Base-by-base conservation (phyloP, 2,113 vertebrate species). In the Thalassoma bifasciatum region DNA sequence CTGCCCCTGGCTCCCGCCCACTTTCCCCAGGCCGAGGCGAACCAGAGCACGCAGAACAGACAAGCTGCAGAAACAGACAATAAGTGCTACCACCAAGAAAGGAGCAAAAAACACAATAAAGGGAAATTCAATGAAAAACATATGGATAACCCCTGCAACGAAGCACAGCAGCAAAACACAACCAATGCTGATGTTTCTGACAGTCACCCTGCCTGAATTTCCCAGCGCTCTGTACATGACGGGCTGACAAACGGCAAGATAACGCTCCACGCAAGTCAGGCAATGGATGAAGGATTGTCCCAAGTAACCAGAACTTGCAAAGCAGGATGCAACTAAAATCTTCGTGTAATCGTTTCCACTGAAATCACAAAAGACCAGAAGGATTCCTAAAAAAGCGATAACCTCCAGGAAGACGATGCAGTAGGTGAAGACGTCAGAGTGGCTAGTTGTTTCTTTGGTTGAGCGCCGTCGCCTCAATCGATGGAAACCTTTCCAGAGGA, bases 291-390 rank as follows among this genome's bases (percentile, higher is more conserved):
- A 17, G 0, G 42, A 23, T 64, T 68, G 71, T 4, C 17, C 12
- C 1, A 22, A 1, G n/a, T 24, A 51, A 5, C 1, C 14, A 3
- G 37, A 0, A 1, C 0, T 1, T 1, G 42, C 0, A 0, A 0
- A 0, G 5, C 8, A 49, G 26, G 22, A 72, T 5, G 44, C 67
- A 2, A n/a, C 5, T 19, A 12, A 2, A 19, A 57, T 11, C 4
- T 19, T 0, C 1, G 0, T 1, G 0, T 0, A 0, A 10, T 0
- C 4, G 5, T 72, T 67, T 0, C 0, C 19, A 16, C 0, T 3
- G 1, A 52, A 5, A 10, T 1, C 54, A 1, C 0, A 3, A 3
- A 4, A 26, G 49, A 2, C 26, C 0, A 23, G 1, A 23, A 2
- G 12, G 2, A 0, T 1, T 14, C 54, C 82, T 2, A 60, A 8